Conservation (phyloP, 2,797 vertebrate genomes). For the Crax fasciolata region DNA sequence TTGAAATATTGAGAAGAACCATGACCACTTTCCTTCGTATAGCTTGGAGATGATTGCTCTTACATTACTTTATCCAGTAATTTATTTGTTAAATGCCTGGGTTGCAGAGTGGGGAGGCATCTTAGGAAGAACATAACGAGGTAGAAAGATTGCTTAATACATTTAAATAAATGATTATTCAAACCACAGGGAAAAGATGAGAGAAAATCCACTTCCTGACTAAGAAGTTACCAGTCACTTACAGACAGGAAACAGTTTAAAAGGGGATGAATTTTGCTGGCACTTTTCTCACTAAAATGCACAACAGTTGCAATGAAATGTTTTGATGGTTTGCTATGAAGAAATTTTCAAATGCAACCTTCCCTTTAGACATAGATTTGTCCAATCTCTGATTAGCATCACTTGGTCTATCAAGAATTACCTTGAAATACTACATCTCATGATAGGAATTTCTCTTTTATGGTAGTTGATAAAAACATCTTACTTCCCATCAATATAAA, state of each 20-base stretch:
- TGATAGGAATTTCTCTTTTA: not conserved
- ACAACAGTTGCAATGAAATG: not conserved
- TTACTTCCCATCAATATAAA: constrained; percentile 44
- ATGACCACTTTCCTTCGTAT: not conserved
- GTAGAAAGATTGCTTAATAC: constrained; percentile 14
- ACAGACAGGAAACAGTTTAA: not conserved
- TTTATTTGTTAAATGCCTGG: not conserved
- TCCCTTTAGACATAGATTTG: not conserved
- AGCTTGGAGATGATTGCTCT: not conserved
- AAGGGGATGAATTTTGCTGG: not conserved
- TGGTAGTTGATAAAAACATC: constrained; percentile 17
- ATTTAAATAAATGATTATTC: constrained; percentile 42
- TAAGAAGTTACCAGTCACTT: not conserved
- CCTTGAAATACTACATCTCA: constrained; percentile 6
- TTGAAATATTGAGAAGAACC: not conserved
- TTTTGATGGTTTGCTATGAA: not conserved
- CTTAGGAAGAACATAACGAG: constrained; percentile 15
- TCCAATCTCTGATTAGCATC: not conserved
- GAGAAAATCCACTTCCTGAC: constrained; percentile 10
- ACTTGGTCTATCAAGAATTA: not conserved
- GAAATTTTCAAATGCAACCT: not conserved
- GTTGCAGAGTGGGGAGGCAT: not conserved
- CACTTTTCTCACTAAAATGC: not conserved
- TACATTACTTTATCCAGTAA: not conserved
- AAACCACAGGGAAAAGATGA: constrained; percentile 1